Conservation (phyloP, 2,888 invertebrate species). For the Drosophila glabriapex region DNA sequence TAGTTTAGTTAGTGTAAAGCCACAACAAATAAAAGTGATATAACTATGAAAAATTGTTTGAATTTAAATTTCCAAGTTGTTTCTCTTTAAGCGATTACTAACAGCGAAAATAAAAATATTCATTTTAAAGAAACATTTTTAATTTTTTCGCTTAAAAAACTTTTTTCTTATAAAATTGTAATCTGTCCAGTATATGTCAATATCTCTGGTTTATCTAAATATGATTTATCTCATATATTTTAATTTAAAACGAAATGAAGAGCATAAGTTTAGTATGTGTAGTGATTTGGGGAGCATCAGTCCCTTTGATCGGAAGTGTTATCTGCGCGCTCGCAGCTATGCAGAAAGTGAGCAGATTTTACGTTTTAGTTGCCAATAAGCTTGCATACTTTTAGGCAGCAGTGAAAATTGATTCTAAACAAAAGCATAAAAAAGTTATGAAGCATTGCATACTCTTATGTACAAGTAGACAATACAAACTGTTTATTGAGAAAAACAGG, state of each 20-base stretch:
- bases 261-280: background rate
- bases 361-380: fast-evolving
- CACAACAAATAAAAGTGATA: slow-evolving; percentile 52
- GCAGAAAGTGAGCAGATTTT: background rate
- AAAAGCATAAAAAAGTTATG: fast-evolving
- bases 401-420: fast-evolving
- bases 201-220: background rate
- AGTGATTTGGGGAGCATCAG: background rate
- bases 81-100: background rate
- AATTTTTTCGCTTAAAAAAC: background rate
- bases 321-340: background rate
- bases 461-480: background rate
- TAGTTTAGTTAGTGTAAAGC: slow-evolving; percentile 14
- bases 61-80: background rate
- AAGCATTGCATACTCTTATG: slow-evolving; percentile 26
- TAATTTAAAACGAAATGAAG: background rate
- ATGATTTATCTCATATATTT: background rate
- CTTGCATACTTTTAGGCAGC: slow-evolving; percentile 29
- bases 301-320: background rate
- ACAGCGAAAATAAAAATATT: background rate
- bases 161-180: background rate
- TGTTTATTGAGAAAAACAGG: background rate
- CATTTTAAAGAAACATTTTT: background rate
- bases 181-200: background rate
- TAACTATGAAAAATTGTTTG: slow-evolving; percentile 31